Percentiles rank a stretch among this genome's conserved stretches.
These are phyloP conservation scores for Onychomys leucogaster DNA, from an alignment of 2,797 vertebrate species.

Conservation along the genomic window DNA sequence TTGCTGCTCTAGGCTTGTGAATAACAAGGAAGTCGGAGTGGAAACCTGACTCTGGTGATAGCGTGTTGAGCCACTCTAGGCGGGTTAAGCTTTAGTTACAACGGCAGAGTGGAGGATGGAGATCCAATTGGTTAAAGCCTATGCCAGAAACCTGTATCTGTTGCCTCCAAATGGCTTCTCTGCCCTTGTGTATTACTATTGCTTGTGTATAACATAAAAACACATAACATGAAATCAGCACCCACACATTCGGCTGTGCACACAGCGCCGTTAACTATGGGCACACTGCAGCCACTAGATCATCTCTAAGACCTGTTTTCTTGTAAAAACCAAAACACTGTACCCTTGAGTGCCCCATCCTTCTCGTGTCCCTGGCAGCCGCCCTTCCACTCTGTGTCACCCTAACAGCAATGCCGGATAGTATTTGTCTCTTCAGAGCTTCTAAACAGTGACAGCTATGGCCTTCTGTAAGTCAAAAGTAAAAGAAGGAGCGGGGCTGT, in stretches of 20 bases:
- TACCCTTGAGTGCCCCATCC: background rate
- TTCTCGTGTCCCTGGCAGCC: background rate
- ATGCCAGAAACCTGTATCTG: too few species aligned
- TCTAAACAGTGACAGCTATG: background rate
- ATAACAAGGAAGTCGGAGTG: background rate
- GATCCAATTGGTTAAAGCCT: background rate
- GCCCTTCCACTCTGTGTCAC: background rate
- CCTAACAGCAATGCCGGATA: background rate
- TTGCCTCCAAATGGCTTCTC: background rate
- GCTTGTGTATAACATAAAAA: background rate
- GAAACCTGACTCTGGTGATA: fast-evolving
- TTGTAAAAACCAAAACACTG: background rate
- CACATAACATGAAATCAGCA: background rate
- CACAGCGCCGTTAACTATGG: too few species aligned
- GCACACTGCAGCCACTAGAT: too few species aligned
- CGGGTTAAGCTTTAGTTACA: background rate
- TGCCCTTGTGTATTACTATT: background rate
- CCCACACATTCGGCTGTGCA: too few species aligned
- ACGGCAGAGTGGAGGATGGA: background rate
- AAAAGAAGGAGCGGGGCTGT: background rate
- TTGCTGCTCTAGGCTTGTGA: background rate
- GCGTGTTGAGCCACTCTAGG: background rate
- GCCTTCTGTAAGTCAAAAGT: background rate
- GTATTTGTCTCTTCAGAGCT: background rate
- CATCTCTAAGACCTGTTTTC: background rate